Base-by-base conservation (phyloP, 1,140 invertebrate species). In the Coptotermes formosanus region DNA sequence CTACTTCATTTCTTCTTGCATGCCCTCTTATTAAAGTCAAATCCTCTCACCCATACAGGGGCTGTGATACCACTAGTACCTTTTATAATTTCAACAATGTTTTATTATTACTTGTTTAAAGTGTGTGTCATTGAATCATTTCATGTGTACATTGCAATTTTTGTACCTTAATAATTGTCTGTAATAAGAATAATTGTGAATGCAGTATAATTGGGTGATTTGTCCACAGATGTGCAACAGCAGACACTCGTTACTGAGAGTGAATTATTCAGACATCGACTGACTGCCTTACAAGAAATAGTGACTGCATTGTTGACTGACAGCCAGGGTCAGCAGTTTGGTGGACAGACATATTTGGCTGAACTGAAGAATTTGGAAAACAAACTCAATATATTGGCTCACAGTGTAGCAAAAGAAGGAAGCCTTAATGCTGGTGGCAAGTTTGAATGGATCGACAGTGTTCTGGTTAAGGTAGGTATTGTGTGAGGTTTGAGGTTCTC, bases 401-500 rank as follows among this genome's bases (percentile, higher is more conserved):
- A 45, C 9, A 45, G 32, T 30, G 83, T 84, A 30, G 43, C 83
- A 30, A 32, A 32, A 16, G 83, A 52, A 23, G 45, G n/a, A 45
- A 32, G 83, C 11, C 45, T 52, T 6, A 84, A 30, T 89, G 94
- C 94, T 1, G 95, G 96, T 75, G 96, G 98, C 83, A 95, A 96
- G 91, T 99, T 99, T 91, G 97, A 99, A 91, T 99, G 99, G 98
- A 94, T 99, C 21, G 98, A 99, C 91, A 99, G 98, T 85, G 90
- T 97, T 59, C 93, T 99, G 84, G 96, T 99, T 0, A 96, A 97
- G 91, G 95, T 95, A 90, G 89, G 45, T 45, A 25, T 4, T 38
- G 38, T 38, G 38, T 38, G 38, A 38, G 38, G 38, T 38, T 6
- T 48, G 45, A 64, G 8, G 12, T 21, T n/a, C 19, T 16, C 21